phyloP scores from a whole-genome alignment of 2,113 vertebrate species.

The Phylloscopus trochiloides region DNA sequence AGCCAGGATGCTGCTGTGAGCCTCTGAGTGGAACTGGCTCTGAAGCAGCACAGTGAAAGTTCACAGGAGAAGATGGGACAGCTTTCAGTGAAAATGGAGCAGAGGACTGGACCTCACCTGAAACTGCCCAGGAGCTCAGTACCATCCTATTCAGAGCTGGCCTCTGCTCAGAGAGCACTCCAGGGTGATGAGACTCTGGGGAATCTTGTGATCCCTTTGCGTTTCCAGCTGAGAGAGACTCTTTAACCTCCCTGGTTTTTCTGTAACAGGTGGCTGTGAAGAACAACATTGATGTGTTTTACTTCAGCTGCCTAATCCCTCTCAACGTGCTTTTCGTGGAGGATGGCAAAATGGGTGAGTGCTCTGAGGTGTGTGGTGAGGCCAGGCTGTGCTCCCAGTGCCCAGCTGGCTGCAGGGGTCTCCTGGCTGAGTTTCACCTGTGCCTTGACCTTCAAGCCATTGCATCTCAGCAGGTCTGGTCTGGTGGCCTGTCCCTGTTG shows the following conservation, averaged over 20 bases:
- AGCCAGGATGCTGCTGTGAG: neutral
- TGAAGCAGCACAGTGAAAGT: neutral
- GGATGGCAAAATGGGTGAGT: slow-evolving; percentile 98
- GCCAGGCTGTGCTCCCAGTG: neutral
- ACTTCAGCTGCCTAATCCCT: slow-evolving; percentile 98
- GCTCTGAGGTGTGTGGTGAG: neutral
- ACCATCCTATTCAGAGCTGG: neutral
- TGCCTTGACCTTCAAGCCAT: neutral
- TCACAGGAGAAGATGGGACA: neutral
- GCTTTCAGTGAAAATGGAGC: neutral
- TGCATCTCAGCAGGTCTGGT: neutral
- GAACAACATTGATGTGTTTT: slow-evolving; percentile 99
- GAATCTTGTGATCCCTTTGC: neutral
- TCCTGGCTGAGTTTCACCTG: neutral
- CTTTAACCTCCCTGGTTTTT: slow-evolving; percentile 40
- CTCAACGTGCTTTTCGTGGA: slow-evolving; percentile 98
- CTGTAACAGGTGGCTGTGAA: slow-evolving; percentile 93
- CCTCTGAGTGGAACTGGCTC: neutral
- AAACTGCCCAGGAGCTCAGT: neutral
- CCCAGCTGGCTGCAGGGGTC: neutral
- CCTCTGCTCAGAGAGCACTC: neutral
- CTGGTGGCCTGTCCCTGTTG: neutral
- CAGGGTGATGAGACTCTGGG: neutral
- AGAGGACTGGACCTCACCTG: neutral
- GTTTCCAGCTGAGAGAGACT: neutral